Conservation (phyloP, 1,140 invertebrate genomes). For the Pygmarrhopalites habei region DNA sequence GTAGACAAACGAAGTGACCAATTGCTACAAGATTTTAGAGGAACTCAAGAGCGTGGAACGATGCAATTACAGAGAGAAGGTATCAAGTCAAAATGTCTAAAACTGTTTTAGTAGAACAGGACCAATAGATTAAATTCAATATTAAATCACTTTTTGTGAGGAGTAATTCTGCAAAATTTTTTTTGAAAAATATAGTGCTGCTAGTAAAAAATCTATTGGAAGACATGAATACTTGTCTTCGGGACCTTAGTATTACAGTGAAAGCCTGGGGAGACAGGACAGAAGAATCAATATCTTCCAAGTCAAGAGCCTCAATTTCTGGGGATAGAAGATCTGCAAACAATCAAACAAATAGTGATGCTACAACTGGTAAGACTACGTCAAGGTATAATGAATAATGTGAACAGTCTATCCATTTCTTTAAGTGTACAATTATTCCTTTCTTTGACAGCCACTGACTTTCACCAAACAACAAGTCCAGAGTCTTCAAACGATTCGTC, state of each 20-base stretch:
- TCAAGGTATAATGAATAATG: not conserved
- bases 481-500: slow-evolving; percentile 24
- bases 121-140: too few species aligned
- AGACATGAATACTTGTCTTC: slow-evolving; percentile 25
- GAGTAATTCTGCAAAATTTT: too few species aligned
- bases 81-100: too few species aligned
- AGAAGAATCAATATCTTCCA: slow-evolving; percentile 10
- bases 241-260: slow-evolving; percentile 27
- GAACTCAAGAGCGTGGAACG: too few species aligned
- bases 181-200: not conserved
- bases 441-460: slow-evolving; percentile 26
- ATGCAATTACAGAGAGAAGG: too few species aligned
- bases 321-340: slow-evolving; percentile 7
- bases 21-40: too few species aligned
- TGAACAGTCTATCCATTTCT: not conserved
- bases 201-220: not conserved
- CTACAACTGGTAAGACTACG: not conserved
- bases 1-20: not conserved
- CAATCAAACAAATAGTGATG: not conserved
- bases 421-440: not conserved
- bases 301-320: slow-evolving; percentile 15
- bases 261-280: slow-evolving; percentile 30
- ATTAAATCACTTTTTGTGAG: too few species aligned
- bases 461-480: slow-evolving; percentile 25
- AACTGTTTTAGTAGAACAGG: too few species aligned